Conservation (phyloP, 2,113 vertebrate genomes). For the Charadrius vociferus region DNA sequence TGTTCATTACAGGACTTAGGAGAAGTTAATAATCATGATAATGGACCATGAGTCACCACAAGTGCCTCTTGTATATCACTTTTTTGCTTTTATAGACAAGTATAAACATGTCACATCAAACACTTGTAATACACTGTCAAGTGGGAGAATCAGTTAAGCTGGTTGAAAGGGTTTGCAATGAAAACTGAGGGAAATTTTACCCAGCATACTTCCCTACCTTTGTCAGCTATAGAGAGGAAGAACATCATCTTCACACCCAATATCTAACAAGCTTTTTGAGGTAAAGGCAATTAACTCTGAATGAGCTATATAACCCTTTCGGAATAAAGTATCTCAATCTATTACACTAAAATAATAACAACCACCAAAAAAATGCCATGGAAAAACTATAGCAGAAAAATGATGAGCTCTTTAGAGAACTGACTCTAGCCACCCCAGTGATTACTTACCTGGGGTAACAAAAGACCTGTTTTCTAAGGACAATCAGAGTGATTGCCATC, state of each 20-base stretch:
- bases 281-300: not conserved
- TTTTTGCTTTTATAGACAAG: constrained; percentile 40
- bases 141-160: not conserved
- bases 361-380: not conserved
- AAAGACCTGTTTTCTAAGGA: not conserved
- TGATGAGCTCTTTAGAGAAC: not conserved
- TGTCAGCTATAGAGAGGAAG: not conserved
- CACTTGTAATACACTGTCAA: not conserved
- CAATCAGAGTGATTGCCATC: not conserved
- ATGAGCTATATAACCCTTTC: not conserved
- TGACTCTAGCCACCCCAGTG: fast-evolving
- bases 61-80: constrained; percentile 43
- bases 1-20: constrained; percentile 3
- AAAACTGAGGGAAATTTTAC: not conserved
- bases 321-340: not conserved
- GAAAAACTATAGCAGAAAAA: not conserved
- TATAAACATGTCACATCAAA: constrained; percentile 42
- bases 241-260: not conserved
- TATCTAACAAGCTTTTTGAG: not conserved
- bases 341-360: not conserved
- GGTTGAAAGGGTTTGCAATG: not conserved
- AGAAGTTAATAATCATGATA: constrained; percentile 56
- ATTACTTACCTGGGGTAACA: not conserved
- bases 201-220: not conserved
- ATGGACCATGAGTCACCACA: constrained; percentile 1